Percentiles rank a stretch among this genome's conserved stretches.
These are phyloP conservation scores for Watsonalla cultraria DNA, from an alignment of 2,888 invertebrate species.

Conservation along the genomic window DNA sequence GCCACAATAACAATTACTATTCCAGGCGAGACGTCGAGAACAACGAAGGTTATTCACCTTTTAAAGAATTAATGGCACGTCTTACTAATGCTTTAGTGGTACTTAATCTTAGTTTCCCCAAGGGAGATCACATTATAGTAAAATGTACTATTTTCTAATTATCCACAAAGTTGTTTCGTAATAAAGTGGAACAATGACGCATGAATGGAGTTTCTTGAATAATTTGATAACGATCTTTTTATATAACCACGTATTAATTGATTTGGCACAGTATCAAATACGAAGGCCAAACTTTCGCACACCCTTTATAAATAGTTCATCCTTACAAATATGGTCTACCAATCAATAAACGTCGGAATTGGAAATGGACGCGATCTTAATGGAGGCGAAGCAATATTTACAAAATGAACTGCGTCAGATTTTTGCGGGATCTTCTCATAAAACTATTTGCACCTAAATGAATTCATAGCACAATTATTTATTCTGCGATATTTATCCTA, in stretches of 20 bases:
- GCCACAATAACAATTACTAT: conserved; percentile 65
- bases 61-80: conserved; percentile 62
- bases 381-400: neutral
- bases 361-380: neutral
- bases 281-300: conserved; percentile 12
- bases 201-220: conserved; percentile 1
- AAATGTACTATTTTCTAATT: conserved; percentile 22
- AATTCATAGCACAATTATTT: too few species aligned
- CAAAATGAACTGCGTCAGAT: neutral
- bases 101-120: conserved; percentile 52
- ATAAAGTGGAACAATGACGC: conserved; percentile 1
- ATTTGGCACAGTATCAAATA: conserved; percentile 17
- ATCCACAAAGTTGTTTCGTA: conserved; percentile 10
- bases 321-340: neutral
- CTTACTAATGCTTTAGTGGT: conserved; percentile 51
- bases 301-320: conserved; percentile 5
- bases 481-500: too few species aligned
- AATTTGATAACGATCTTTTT: conserved; percentile 6
- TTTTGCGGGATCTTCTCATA: neutral
- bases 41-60: conserved; percentile 63
- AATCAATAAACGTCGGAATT: neutral
- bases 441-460: too few species aligned
- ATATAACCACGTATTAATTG: conserved; percentile 6
- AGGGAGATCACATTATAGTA: conserved; percentile 36
- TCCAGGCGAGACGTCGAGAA: conserved; percentile 58